Conservation (phyloP, 2,888 invertebrate genomes). For the Hoplodrina ambigua region DNA sequence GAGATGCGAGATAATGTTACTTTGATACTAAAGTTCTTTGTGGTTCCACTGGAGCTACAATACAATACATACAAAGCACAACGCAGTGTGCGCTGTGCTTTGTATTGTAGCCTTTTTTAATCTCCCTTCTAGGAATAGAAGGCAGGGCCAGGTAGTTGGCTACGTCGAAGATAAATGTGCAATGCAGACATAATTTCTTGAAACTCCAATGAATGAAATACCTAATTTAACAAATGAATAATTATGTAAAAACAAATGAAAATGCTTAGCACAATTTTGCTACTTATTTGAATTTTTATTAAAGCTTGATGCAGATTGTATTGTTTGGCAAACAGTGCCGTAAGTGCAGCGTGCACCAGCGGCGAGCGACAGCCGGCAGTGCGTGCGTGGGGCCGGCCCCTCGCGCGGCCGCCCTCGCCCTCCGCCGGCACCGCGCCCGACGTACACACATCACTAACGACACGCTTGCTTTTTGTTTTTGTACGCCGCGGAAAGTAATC, state of each 20-base stretch:
- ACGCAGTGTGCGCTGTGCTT: constrained; percentile 17
- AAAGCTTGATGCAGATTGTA: background rate
- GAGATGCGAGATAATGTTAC: constrained; percentile 8
- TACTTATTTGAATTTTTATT: background rate
- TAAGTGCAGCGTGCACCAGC: constrained; percentile 4
- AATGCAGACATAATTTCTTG: background rate
- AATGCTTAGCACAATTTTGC: background rate
- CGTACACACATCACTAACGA: constrained; percentile 3
- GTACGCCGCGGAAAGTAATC: background rate
- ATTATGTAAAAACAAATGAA: no score
- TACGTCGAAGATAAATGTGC: no score
- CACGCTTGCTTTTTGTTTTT: constrained; percentile 26
- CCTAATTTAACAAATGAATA: no score
- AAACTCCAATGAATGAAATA: background rate
- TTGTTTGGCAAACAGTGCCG: background rate
- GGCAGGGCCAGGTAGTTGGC: constrained; percentile 24
- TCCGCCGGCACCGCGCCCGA: no score
- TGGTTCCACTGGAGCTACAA: background rate
- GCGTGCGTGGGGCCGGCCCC: constrained; percentile 14
- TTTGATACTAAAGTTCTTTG: constrained; percentile 20
- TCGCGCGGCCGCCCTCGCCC: background rate
- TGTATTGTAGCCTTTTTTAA: background rate
- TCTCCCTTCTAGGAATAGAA: background rate
- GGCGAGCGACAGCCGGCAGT: no score
- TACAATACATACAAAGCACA: constrained; percentile 13